These are phyloP conservation scores for Coenobita brevimanus DNA, from an alignment of 1,140 invertebrate species.

Conservation along the genomic window DNA sequence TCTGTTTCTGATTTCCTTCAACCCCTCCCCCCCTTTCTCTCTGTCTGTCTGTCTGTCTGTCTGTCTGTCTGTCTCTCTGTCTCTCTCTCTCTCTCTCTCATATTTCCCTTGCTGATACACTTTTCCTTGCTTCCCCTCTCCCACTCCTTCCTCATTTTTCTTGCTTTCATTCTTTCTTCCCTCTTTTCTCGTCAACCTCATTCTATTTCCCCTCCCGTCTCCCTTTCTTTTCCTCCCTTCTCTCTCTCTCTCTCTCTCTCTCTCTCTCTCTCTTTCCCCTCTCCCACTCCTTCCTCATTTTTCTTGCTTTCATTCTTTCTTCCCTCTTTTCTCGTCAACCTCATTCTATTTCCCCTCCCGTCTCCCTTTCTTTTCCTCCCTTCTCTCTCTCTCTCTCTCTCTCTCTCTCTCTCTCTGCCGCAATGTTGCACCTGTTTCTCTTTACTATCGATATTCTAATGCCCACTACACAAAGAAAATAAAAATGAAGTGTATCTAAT, in stretches of 20 bases:
- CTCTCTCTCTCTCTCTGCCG: no score
- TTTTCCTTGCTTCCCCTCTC: not conserved
- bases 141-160: no score
- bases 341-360: not conserved
- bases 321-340: not conserved
- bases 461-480: not conserved
- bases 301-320: not conserved
- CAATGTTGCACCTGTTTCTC: no score
- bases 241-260: no score
- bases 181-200: no score
- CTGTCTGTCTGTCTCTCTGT: not conserved
- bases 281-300: slow-evolving; percentile 16
- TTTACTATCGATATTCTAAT: no score
- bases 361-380: not conserved
- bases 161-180: no score
- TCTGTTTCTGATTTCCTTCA: not conserved
- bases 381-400: not conserved
- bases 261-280: not conserved
- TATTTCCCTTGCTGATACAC: not conserved
- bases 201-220: no score
- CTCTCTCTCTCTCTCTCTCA: not conserved
- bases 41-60: not conserved
- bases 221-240: not conserved
- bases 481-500: not conserved
- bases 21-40: not conserved